Evolutionary conservation across 1,140 invertebrate genomes (phyloP).

Genomic region (Trissolcus basalis): DNA sequence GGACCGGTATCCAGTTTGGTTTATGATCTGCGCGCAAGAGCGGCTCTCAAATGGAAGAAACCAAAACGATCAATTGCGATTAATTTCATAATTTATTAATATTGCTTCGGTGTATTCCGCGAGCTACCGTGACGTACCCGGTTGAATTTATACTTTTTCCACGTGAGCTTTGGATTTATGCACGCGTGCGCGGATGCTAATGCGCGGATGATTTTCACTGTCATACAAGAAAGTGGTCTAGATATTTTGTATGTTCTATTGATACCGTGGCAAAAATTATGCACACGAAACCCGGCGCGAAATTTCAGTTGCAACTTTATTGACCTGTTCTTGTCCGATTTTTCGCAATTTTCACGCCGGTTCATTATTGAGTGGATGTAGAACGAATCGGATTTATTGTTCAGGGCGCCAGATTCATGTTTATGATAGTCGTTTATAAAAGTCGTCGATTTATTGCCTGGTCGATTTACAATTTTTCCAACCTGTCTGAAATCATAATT

Average conservation of each 20-base stretch:
- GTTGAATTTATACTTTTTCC: slow-evolving; percentile 27
- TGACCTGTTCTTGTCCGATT: slow-evolving; percentile 30
- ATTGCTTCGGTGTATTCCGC: slow-evolving; percentile 35
- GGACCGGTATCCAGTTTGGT: slow-evolving; percentile 60
- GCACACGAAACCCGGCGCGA: slow-evolving; percentile 19
- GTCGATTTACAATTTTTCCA: too few relatives aligned
- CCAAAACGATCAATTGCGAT: slow-evolving; percentile 60
- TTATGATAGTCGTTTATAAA: background rate
- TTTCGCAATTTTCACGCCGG: slow-evolving; percentile 9
- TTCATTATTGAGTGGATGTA: slow-evolving; percentile 34
- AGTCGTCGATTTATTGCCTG: too few relatives aligned
- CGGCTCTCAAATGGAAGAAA: slow-evolving; percentile 56
- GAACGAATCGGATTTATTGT: slow-evolving; percentile 47
- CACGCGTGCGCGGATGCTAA: slow-evolving; percentile 7
- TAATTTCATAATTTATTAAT: slow-evolving; percentile 62
- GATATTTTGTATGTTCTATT: slow-evolving; percentile 30
- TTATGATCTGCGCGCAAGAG: slow-evolving; percentile 57
- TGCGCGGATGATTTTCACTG: slow-evolving; percentile 17
- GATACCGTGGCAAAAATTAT: slow-evolving; percentile 25
- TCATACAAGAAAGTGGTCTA: slow-evolving; percentile 40
- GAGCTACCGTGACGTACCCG: slow-evolving; percentile 22
- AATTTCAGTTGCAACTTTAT: slow-evolving; percentile 35
- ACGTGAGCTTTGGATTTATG: slow-evolving; percentile 3
- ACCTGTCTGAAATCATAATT: too few relatives aligned
- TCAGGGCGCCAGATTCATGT: background rate